Percentiles rank a stretch among this genome's conserved stretches.
Conservation (phyloP, 2,113 vertebrate genomes). For the Sylvilagus bachmani region DNA sequence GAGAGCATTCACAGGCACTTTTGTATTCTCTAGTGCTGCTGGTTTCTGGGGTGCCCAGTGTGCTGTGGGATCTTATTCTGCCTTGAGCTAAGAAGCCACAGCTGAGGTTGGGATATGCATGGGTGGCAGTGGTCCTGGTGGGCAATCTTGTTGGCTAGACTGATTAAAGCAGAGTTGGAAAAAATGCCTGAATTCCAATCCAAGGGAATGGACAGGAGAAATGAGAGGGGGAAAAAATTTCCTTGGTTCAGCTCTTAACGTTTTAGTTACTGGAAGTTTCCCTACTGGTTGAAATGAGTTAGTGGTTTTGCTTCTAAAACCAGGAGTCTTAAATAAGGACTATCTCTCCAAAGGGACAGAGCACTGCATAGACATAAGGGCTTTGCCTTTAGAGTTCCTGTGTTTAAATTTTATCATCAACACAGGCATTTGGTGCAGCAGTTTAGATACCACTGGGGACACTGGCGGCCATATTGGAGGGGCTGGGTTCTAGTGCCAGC, state of each 20-base stretch:
- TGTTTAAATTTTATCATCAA: neutral
- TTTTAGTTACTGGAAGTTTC: neutral
- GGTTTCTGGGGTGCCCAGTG: neutral
- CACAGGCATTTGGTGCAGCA: too few relatives aligned
- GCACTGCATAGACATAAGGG: neutral
- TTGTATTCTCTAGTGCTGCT: neutral
- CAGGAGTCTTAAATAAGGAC: neutral
- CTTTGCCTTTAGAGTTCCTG: neutral
- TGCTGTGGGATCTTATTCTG: neutral
- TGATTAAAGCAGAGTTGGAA: neutral
- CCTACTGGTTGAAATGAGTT: neutral
- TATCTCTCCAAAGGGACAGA: neutral
- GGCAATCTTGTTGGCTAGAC: neutral
- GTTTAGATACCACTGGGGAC: too few relatives aligned
- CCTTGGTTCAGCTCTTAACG: neutral
- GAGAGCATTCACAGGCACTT: neutral
- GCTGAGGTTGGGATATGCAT: slow-evolving; percentile 4
- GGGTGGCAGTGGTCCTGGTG: neutral
- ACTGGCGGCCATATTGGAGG: too few relatives aligned
- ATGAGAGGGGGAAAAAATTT: neutral
- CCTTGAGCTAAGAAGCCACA: neutral
- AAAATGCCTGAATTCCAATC: neutral
- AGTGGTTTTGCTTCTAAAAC: neutral
- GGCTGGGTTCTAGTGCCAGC: too few relatives aligned
- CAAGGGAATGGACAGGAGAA: neutral